Base-by-base conservation (phyloP, 2,113 vertebrate species). In the Centrocercus urophasianus region DNA sequence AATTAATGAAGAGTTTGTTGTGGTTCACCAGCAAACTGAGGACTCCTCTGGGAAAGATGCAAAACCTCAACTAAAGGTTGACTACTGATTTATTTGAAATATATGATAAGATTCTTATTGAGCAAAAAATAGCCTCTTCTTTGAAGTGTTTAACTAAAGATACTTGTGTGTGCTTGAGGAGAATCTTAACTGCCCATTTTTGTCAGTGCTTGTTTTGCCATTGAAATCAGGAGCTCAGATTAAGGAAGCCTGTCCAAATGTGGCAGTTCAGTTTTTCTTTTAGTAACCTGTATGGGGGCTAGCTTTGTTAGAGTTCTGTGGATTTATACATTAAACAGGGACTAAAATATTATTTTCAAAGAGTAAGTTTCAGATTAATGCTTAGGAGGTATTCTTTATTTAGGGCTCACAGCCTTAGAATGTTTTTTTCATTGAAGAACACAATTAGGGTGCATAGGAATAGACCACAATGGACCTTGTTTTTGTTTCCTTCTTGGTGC, bases 1-100 rank as follows among this genome's bases (percentile, higher is more conserved):
- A 90, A 98, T 98, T 98, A 99, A 98, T 92, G 99, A 99, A 95
- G 99, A 99, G 89, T 99, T 99, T 97, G 99, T 99, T 94, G 95
- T 99, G 96, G 98, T 99, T 67, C 97, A 98, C 97, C 96, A 98
- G 59, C 97, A 98, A 16, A 93, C 97, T 24, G 98, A 98, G 28
- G 98, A 98, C 5, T 97, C 97, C 5, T 98, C 97, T 52, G 97
- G 97, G 88, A 98, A 98, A 67, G 96, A 98, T 15, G 98, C 98
- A 43, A 98, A 98, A 88, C 98, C 98, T 13, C 98, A 98, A 69
- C 98, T 99, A 52, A 99, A 99, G 99, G 99, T 99, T 95, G 71
- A 42, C 20, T 81, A 3, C 82, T 48, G 54, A 7, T 74, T 74
- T 19, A 25, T 77, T 79, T 80, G 54, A 48, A 81, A 77, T 32